Conservation (phyloP, 2,888 invertebrate species). For the Mythimna vitellina region DNA sequence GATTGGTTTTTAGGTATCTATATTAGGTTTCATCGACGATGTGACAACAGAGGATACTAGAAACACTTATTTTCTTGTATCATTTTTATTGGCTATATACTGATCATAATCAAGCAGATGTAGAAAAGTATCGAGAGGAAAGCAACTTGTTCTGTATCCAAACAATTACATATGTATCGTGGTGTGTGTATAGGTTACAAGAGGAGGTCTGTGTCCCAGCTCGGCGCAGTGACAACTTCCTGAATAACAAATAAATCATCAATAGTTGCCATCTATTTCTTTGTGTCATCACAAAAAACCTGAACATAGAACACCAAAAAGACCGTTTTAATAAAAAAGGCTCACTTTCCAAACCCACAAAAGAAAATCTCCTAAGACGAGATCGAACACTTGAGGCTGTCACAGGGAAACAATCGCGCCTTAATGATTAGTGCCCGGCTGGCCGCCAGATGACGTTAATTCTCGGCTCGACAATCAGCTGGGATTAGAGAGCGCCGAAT, state of each 20-base stretch:
- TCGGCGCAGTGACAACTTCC: too few relatives aligned
- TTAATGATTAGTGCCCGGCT: conserved; percentile 49
- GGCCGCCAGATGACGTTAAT: conserved; percentile 53
- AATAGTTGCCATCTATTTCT: background rate
- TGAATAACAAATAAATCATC: background rate
- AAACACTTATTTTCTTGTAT: background rate
- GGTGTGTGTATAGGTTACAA: too few relatives aligned
- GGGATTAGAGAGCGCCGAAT: conserved; percentile 59
- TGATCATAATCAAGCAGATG: background rate
- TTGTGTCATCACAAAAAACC: background rate
- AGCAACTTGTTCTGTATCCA: background rate
- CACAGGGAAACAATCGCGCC: conserved; percentile 37
- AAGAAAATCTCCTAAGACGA: conserved; percentile 22
- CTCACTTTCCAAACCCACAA: conserved; percentile 11
- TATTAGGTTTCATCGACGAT: background rate
- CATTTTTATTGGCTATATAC: background rate
- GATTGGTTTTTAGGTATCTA: too few relatives aligned
- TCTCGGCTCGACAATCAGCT: conserved; percentile 62
- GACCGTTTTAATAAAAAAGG: conserved; percentile 6
- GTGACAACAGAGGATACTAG: too few relatives aligned
- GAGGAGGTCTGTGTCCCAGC: background rate
- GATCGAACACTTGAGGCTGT: conserved; percentile 34
- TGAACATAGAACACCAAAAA: conserved; percentile 3
- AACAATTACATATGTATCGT: background rate
- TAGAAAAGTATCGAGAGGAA: background rate